Evolutionary conservation across 92 coral and sea anemone genomes (phyloP).

Genomic region (Umimayanthus chanpuru): DNA sequence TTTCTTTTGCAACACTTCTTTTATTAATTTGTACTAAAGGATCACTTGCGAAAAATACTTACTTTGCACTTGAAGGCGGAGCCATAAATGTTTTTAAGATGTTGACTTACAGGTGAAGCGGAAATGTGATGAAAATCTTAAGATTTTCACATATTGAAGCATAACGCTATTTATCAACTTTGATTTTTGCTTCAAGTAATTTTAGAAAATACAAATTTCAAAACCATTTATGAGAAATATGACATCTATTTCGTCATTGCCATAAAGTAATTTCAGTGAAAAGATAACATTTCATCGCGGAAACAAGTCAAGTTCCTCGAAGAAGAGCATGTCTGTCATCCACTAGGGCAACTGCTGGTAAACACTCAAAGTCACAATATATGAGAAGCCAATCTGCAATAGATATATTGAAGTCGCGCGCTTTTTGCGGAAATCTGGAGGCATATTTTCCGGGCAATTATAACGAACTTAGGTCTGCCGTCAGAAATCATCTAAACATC

Average conservation of each 20-base stretch:
- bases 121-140: not conserved
- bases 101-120: not conserved
- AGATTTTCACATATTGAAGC: no score
- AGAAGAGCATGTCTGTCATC: not conserved
- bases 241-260: not conserved
- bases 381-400: not conserved
- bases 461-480: not conserved
- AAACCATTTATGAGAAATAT: not conserved
- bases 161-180: not conserved
- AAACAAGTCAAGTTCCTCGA: not conserved
- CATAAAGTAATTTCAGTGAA: not conserved
- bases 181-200: not conserved
- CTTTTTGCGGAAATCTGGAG: not conserved
- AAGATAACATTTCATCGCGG: not conserved
- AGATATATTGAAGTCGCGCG: not conserved
- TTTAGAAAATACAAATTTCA: not conserved
- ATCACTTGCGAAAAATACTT: not conserved
- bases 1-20: not conserved
- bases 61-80: not conserved
- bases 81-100: not conserved
- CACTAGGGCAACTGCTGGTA: not conserved
- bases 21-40: not conserved
- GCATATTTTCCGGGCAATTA: not conserved
- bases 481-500: no score
- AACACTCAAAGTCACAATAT: no score